phyloP scores from a whole-genome alignment of 2,797 vertebrate species.

The Rhinoraja longicauda region DNA sequence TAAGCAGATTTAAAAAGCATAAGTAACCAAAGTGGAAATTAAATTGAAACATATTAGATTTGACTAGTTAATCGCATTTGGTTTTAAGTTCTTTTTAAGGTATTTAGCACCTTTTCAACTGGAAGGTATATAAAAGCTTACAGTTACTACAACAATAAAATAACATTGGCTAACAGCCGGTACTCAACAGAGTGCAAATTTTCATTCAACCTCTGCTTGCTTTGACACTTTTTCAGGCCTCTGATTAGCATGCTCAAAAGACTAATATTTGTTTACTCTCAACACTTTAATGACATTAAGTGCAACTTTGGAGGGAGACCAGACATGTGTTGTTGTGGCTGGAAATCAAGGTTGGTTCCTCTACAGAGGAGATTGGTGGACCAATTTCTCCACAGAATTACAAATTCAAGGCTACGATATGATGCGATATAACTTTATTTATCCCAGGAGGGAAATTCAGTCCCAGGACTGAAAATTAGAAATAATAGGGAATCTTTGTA shows the following conservation, averaged over 20 bases:
- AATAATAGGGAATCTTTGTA: background rate
- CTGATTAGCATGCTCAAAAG: background rate
- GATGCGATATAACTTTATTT: too few relatives aligned
- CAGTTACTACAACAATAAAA: background rate
- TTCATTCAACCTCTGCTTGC: background rate
- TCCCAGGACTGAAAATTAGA: background rate
- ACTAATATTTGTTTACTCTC: background rate
- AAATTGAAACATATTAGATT: constrained; percentile 28
- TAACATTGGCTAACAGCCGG: background rate
- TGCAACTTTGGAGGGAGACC: background rate
- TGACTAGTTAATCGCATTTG: constrained; percentile 33
- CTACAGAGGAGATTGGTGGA: background rate
- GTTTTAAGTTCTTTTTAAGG: constrained; percentile 20
- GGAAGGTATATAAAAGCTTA: background rate
- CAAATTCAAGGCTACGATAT: background rate
- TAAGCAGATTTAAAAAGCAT: constrained; percentile 33
- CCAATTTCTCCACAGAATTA: background rate
- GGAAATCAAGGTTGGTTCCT: background rate
- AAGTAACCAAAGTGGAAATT: background rate
- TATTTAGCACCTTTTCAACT: background rate
- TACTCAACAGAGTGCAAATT: background rate
- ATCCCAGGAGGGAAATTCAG: too few relatives aligned
- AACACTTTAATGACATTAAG: background rate
- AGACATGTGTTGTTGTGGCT: background rate
- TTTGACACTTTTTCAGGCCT: background rate